phyloP scores from a whole-genome alignment of 2,113 vertebrate species.

The Seriola quinqueradiata region DNA sequence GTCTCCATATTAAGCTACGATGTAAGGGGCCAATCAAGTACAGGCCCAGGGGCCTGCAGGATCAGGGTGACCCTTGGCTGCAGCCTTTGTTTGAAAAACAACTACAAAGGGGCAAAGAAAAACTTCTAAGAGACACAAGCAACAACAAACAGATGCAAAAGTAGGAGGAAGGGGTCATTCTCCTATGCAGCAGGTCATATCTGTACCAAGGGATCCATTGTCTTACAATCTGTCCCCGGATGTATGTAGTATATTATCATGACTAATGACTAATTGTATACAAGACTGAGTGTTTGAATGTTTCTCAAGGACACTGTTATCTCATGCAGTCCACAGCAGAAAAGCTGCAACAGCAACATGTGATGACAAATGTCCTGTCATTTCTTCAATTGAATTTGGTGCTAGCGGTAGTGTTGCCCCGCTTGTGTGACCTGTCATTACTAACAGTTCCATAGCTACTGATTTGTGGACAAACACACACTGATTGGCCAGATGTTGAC shows the following conservation, averaged over 20 bases:
- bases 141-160: too few relatives aligned
- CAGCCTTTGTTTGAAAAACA: neutral
- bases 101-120: too few relatives aligned
- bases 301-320: neutral
- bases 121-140: too few relatives aligned
- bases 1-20: neutral
- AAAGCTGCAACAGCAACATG: neutral
- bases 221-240: neutral
- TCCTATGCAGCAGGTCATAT: too few relatives aligned
- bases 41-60: neutral
- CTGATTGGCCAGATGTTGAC: constrained; percentile 1
- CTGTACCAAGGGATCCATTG: too few relatives aligned
- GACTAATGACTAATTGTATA: neutral
- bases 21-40: too few relatives aligned
- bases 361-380: neutral
- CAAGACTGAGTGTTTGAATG: too few relatives aligned
- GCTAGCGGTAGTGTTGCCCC: neutral
- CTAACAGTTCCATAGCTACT: neutral
- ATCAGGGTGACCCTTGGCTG: neutral
- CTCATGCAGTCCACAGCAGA: neutral
- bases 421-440: neutral
- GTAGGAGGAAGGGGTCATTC: too few relatives aligned
- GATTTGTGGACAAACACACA: neutral
- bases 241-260: too few relatives aligned
- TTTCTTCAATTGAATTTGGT: constrained; percentile 3